Conservation (phyloP, 2,888 invertebrate genomes). For the Hypercompe scribonia region DNA sequence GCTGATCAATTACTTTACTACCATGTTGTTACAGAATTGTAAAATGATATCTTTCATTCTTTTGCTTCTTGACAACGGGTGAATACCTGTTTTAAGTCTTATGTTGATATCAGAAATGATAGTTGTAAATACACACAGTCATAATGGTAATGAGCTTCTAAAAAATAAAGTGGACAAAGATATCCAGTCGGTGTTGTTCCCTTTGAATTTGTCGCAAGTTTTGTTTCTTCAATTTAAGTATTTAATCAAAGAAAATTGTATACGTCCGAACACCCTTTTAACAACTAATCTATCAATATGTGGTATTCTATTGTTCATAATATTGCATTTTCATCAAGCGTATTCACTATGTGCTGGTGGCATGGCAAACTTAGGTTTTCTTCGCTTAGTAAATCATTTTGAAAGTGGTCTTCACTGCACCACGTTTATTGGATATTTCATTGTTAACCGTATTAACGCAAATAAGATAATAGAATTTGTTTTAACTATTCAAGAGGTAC, state of each 20-base stretch:
- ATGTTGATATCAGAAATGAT: too few relatives aligned
- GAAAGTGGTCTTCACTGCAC: neutral
- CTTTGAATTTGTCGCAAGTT: neutral
- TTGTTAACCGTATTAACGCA: neutral
- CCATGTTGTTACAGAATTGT: too few relatives aligned
- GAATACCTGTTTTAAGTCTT: too few relatives aligned
- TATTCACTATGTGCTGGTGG: neutral
- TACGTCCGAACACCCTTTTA: neutral
- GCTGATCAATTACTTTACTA: too few relatives aligned
- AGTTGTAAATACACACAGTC: too few relatives aligned
- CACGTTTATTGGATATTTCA: neutral
- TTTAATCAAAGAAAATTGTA: neutral
- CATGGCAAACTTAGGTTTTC: neutral
- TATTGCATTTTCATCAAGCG: neutral
- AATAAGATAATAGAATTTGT: neutral
- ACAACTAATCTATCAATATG: neutral
- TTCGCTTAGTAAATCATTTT: neutral
- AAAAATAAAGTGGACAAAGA: neutral
- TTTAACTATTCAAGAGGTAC: neutral
- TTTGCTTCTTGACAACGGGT: too few relatives aligned
- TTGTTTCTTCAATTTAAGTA: neutral
- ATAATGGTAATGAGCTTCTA: too few relatives aligned
- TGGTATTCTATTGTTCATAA: neutral
- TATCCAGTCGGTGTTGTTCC: neutral
- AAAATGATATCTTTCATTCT: too few relatives aligned